Percentiles rank a stretch among this genome's conserved stretches.
phyloP scores from a whole-genome alignment of 2,888 invertebrate genomes.

The Saturnia pavonia region DNA sequence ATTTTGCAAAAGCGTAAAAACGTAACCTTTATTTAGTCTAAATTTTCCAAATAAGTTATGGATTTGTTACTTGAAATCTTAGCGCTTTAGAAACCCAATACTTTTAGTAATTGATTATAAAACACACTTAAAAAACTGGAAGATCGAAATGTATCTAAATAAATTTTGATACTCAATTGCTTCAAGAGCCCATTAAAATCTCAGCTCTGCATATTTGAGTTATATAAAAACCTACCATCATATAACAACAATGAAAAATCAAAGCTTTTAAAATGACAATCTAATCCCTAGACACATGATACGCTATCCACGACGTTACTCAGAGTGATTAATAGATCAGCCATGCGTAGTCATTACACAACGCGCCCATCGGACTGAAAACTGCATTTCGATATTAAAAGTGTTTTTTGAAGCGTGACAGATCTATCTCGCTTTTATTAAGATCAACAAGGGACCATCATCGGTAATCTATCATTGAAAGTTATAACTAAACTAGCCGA shows the following conservation, averaged over 20 bases:
- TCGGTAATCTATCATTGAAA: no score
- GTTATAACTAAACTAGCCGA: no score
- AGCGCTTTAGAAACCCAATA: no score
- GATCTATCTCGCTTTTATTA: conserved; percentile 20
- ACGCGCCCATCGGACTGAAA: conserved; percentile 24
- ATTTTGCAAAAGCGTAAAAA: not conserved
- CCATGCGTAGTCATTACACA: conserved; percentile 31
- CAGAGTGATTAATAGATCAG: conserved; percentile 41
- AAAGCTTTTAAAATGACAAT: conserved; percentile 15
- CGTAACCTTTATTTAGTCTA: not conserved
- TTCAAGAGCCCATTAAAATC: not conserved
- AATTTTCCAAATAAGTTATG: not conserved
- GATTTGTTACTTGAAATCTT: no score
- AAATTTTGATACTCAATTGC: not conserved
- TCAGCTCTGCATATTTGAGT: not conserved
- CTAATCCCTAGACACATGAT: conserved; percentile 12
- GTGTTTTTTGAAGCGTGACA: conserved; percentile 22
- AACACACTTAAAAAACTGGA: not conserved
- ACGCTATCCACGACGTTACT: conserved; percentile 25
- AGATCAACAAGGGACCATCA: not conserved
- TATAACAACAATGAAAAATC: not conserved
- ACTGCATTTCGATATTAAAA: conserved; percentile 30
- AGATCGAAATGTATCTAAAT: not conserved
- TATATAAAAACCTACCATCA: not conserved
- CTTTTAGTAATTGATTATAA: no score